Percentiles rank a stretch among this genome's conserved stretches.
Evolutionary conservation across 2,888 invertebrate genomes (phyloP).

Genomic region (Mesodorylaimus sp.): DNA sequence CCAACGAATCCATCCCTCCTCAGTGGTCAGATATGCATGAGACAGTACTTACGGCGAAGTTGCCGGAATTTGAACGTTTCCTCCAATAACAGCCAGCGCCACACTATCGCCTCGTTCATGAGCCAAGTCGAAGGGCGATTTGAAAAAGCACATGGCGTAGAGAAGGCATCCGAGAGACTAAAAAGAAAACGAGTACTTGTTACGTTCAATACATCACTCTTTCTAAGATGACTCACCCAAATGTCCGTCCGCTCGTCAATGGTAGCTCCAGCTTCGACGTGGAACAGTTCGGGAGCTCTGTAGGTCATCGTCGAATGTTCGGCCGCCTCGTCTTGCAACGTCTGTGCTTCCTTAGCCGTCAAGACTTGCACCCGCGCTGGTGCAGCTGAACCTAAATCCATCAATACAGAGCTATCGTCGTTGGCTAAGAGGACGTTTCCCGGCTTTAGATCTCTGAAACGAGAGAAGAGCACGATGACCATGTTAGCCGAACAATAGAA

Average conservation of each 20-base stretch:
- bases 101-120: conserved; percentile 69
- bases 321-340: conserved; percentile 55
- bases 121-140: conserved; percentile 63
- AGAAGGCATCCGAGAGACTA: conserved; percentile 66
- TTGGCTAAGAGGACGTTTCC: conserved; percentile 59
- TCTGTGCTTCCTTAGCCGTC: conserved; percentile 28
- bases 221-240: conserved; percentile 44
- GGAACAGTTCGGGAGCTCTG: conserved; percentile 66
- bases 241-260: conserved; percentile 67
- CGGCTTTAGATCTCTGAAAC: conserved; percentile 56
- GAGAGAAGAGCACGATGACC: background rate
- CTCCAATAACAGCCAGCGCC: conserved; percentile 60
- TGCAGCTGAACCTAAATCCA: conserved; percentile 52
- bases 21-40: too few relatives aligned
- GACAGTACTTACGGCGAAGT: conserved; percentile 40
- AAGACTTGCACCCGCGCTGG: conserved; percentile 31
- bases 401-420: conserved; percentile 50
- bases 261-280: conserved; percentile 56
- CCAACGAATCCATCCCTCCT: too few relatives aligned
- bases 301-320: conserved; percentile 72
- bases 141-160: conserved; percentile 63
- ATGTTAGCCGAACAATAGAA: background rate
- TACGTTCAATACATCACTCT: background rate
- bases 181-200: background rate
- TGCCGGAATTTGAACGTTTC: conserved; percentile 51